These are phyloP conservation scores for Synanthedon formicaeformis DNA, from an alignment of 2,888 invertebrate genomes.

Conservation along the genomic window DNA sequence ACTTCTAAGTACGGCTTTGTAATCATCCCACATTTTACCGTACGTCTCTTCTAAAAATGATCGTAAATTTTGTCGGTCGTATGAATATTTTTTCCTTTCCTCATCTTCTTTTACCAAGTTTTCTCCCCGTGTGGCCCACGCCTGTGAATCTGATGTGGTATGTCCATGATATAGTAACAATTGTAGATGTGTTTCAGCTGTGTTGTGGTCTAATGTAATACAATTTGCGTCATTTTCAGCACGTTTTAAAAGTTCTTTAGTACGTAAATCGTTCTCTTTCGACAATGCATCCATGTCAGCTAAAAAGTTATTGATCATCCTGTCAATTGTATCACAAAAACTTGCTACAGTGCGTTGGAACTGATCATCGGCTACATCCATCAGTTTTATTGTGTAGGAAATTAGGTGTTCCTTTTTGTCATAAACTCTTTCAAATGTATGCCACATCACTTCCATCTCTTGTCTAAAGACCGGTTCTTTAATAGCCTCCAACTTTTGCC, in stretches of 20 bases:
- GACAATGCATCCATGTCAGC: conserved; percentile 39
- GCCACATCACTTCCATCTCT: conserved; percentile 54
- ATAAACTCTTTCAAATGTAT: conserved; percentile 63
- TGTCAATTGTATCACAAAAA: conserved; percentile 73
- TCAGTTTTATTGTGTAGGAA: conserved; percentile 63
- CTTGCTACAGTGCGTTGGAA: conserved; percentile 73
- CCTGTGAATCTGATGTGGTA: conserved; percentile 37
- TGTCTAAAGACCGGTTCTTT: conserved; percentile 51
- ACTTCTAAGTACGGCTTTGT: conserved; percentile 44
- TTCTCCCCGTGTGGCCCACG: conserved; percentile 53
- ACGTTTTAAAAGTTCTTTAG: conserved; percentile 26
- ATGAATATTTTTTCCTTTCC: conserved; percentile 36
- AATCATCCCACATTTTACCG: conserved; percentile 48
- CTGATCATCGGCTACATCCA: conserved; percentile 73
- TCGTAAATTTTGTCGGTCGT: conserved; percentile 42
- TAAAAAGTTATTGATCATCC: conserved; percentile 65
- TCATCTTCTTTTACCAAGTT: conserved; percentile 57
- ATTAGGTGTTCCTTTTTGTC: conserved; percentile 73
- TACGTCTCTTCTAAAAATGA: conserved; percentile 48
- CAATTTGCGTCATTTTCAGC: conserved; percentile 27
- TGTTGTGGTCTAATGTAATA: conserved; percentile 35
- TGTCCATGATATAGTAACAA: conserved; percentile 43
- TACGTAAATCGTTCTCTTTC: conserved; percentile 34
- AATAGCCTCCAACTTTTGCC: conserved; percentile 47
- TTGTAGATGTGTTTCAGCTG: conserved; percentile 54